phyloP scores from a whole-genome alignment of 2,888 invertebrate species.

The Atrina japonica region DNA sequence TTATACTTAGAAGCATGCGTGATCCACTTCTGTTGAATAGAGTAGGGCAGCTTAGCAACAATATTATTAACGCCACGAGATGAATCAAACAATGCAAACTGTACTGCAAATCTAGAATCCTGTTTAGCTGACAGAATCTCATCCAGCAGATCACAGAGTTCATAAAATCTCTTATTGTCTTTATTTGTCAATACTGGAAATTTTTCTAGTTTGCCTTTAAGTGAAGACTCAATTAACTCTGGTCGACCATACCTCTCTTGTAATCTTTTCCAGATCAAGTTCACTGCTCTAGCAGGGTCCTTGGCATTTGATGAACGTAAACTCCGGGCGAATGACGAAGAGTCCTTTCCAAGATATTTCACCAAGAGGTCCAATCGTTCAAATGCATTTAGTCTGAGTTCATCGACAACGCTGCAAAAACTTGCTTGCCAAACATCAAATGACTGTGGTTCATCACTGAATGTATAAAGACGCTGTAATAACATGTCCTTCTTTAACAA shows the following conservation, averaged over 20 bases:
- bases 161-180: no score
- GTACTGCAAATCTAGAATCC: background rate
- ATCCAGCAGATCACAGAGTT: constrained; percentile 39
- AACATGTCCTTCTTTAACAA: background rate
- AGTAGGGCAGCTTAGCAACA: constrained; percentile 35
- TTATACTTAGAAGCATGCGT: constrained; percentile 28
- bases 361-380: constrained; percentile 36
- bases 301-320: constrained; percentile 24
- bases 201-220: constrained; percentile 25
- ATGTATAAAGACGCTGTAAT: background rate
- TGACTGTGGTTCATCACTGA: background rate
- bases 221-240: constrained; percentile 35
- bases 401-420: constrained; percentile 27
- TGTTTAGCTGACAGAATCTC: constrained; percentile 26
- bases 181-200: constrained; percentile 33
- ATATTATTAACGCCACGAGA: constrained; percentile 30
- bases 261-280: constrained; percentile 34
- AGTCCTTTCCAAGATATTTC: constrained; percentile 38
- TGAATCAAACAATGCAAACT: constrained; percentile 32
- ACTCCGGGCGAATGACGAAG: constrained; percentile 25
- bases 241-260: constrained; percentile 39
- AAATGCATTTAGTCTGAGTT: constrained; percentile 17
- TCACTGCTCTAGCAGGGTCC: constrained; percentile 23
- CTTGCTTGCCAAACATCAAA: background rate
- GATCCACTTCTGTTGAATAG: constrained; percentile 38